phyloP scores from a whole-genome alignment of 2,113 vertebrate genomes.

The Pleuronectes platessa region DNA sequence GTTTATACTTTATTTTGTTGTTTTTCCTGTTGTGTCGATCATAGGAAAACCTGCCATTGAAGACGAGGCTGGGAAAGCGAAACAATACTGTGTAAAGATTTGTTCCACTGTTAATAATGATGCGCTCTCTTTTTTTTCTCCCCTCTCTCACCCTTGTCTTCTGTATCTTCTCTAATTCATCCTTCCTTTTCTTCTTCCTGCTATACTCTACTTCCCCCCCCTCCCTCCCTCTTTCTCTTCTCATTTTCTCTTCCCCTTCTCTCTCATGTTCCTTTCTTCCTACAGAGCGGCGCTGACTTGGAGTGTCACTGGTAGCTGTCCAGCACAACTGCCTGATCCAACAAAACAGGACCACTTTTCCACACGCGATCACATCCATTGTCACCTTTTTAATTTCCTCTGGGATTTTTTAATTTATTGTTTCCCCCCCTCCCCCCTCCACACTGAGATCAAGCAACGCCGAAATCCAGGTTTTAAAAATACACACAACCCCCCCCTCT shows the following conservation, averaged over 20 bases:
- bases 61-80: slow-evolving; percentile 22
- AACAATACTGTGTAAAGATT: slow-evolving; percentile 2
- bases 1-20: not conserved
- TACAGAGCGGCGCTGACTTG: slow-evolving; percentile 93
- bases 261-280: slow-evolving; percentile 61
- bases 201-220: not conserved
- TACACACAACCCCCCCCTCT: slow-evolving; percentile 22
- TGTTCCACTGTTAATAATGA: slow-evolving; percentile 13
- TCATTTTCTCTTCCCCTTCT: not conserved
- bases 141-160: not conserved
- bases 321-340: slow-evolving; percentile 80
- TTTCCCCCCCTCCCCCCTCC: slow-evolving; percentile 51
- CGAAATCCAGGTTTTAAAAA: slow-evolving; percentile 51
- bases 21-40: slow-evolving; percentile 2
- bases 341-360: slow-evolving; percentile 87
- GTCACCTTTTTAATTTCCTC: slow-evolving; percentile 80
- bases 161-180: not conserved
- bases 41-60: slow-evolving; percentile 31
- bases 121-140: not conserved
- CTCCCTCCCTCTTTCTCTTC: not conserved
- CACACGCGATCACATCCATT: slow-evolving; percentile 86
- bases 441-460: slow-evolving; percentile 80
- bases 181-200: not conserved
- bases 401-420: slow-evolving; percentile 26
- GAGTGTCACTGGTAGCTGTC: slow-evolving; percentile 97